A percentile compares a stretch with the other conserved stretches of the same genome.
These are phyloP conservation scores for Kradibia gibbosae DNA, from an alignment of 1,140 invertebrate genomes.

Conservation along the genomic window DNA sequence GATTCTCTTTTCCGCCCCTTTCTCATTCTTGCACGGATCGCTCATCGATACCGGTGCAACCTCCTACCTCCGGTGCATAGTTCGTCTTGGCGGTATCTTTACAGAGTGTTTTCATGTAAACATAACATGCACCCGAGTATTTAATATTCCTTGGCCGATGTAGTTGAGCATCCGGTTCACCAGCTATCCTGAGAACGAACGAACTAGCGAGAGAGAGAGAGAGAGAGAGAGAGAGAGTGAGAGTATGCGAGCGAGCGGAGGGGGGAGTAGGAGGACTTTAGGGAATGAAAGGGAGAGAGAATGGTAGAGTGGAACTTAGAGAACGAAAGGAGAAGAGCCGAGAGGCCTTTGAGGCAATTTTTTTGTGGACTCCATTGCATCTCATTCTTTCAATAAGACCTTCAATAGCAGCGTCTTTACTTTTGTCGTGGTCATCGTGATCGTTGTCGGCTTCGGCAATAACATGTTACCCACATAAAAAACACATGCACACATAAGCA, in stretches of 20 bases:
- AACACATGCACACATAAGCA: conserved; percentile 51
- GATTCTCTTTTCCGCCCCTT: conserved; percentile 35
- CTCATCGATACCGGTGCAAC: conserved; percentile 51
- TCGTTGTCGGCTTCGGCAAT: background rate
- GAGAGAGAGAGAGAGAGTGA: background rate
- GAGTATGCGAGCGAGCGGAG: background rate
- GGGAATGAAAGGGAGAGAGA: conserved; percentile 15
- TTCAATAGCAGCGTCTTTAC: conserved; percentile 48
- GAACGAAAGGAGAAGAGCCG: background rate
- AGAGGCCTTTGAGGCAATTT: conserved; percentile 20
- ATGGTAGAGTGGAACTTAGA: background rate
- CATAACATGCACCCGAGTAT: conserved; percentile 59
- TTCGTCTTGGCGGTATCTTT: conserved; percentile 54
- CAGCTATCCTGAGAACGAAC: conserved; percentile 52
- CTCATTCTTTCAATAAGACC: conserved; percentile 60
- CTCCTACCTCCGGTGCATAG: conserved; percentile 39
- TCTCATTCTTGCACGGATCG: conserved; percentile 45
- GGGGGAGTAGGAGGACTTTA: background rate
- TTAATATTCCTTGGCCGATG: conserved; percentile 67
- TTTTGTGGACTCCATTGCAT: conserved; percentile 58
- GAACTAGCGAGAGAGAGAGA: background rate
- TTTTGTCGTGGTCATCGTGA: background rate
- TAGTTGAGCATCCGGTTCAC: conserved; percentile 65
- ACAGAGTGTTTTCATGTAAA: conserved; percentile 64
- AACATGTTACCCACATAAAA: conserved; percentile 53